Percentiles rank a stretch among this genome's conserved stretches.
Evolutionary conservation across 1,140 invertebrate genomes (phyloP).

Genomic region (Pectinophora gossypiella): DNA sequence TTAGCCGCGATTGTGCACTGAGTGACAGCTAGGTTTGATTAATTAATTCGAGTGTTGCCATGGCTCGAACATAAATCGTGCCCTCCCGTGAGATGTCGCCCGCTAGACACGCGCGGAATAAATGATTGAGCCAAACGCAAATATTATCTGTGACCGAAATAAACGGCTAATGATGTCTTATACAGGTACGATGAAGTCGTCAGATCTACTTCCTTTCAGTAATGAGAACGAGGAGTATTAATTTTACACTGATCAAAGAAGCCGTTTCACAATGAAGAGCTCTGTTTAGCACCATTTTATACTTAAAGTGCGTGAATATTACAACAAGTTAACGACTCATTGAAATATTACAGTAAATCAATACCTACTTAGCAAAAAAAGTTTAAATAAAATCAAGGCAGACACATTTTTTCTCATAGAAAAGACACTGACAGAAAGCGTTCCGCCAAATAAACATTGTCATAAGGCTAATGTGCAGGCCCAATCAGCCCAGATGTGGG

Average conservation of each 20-base stretch:
- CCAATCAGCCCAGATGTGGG: slow-evolving; percentile 7
- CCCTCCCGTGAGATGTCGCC: slow-evolving; percentile 70
- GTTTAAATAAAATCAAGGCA: too few species aligned
- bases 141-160: slow-evolving; percentile 64
- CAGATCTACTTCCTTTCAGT: slow-evolving; percentile 17
- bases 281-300: too few species aligned
- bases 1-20: slow-evolving; percentile 60
- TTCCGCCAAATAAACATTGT: slow-evolving; percentile 65
- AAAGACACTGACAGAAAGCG: slow-evolving; percentile 39
- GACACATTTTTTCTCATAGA: neutral
- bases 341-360: too few species aligned
- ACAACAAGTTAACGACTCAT: too few species aligned
- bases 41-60: slow-evolving; percentile 60
- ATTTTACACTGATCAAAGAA: neutral
- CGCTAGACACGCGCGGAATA: slow-evolving; percentile 53
- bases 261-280: neutral
- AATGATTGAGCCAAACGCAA: slow-evolving; percentile 66
- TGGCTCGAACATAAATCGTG: slow-evolving; percentile 67
- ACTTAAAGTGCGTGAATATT: too few species aligned
- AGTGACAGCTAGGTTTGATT: slow-evolving; percentile 68
- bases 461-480: slow-evolving; percentile 27
- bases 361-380: too few species aligned
- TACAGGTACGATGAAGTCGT: slow-evolving; percentile 67
- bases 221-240: neutral
- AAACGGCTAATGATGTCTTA: slow-evolving; percentile 66